These are phyloP conservation scores for Cossypha polioptera DNA, from an alignment of 2,797 vertebrate genomes.

Conservation along the genomic window DNA sequence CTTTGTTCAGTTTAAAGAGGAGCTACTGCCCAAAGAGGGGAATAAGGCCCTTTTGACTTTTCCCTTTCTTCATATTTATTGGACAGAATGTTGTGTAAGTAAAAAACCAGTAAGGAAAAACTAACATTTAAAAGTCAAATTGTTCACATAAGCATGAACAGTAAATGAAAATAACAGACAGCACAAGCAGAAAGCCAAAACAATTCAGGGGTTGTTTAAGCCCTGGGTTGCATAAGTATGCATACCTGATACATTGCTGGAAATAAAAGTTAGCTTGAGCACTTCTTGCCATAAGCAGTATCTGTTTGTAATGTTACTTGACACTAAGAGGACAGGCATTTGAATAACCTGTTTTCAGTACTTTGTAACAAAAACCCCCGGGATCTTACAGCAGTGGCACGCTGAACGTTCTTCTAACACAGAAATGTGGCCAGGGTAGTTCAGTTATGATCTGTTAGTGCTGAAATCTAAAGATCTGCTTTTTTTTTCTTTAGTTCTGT, in stretches of 20 bases:
- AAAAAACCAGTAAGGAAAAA: neutral
- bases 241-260: neutral
- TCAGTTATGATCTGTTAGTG: neutral
- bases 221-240: neutral
- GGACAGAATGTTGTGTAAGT: conserved; percentile 99
- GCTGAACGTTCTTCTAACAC: neutral
- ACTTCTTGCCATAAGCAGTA: neutral
- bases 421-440: neutral
- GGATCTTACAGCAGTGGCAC: neutral
- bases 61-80: conserved; percentile 98
- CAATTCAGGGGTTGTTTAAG: neutral
- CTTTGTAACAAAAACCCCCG: neutral
- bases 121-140: neutral
- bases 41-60: conserved; percentile 97
- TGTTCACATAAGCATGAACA: neutral
- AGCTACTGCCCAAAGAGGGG: conserved; percentile 94
- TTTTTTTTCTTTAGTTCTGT: neutral
- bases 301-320: neutral
- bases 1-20: conserved; percentile 98
- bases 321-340: neutral
- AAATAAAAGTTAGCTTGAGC: neutral
- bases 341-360: neutral
- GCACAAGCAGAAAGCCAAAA: neutral
- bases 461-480: neutral
- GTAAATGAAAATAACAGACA: neutral